phyloP scores from a whole-genome alignment of 2,888 invertebrate species.

The Flexamia atlantica region DNA sequence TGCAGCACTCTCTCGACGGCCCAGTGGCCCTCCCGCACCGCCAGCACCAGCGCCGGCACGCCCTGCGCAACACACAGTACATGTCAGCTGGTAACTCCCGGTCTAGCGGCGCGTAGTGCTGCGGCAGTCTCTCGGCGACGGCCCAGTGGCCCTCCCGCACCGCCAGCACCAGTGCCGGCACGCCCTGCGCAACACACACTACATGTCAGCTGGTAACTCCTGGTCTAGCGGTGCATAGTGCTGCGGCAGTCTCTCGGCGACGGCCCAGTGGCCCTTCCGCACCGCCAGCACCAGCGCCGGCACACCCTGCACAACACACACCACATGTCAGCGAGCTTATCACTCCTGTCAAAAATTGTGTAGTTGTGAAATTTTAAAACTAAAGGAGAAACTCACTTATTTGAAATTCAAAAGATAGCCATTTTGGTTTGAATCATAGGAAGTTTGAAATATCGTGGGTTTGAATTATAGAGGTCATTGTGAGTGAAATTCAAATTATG shows the following conservation, averaged over 20 bases:
- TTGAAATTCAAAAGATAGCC: no score
- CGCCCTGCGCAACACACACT: conserved; percentile 76
- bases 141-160: conserved; percentile 94
- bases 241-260: conserved; percentile 87
- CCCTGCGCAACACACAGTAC: conserved; percentile 74
- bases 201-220: no score
- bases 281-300: conserved; percentile 92
- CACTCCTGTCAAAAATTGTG: no score
- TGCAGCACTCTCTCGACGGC: conserved; percentile 87
- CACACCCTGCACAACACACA: conserved; percentile 76
- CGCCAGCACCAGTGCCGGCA: conserved; percentile 90
- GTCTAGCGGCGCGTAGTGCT: conserved; percentile 77
- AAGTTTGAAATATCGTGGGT: no score
- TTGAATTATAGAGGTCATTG: no score
- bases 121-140: conserved; percentile 86
- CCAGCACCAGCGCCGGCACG: conserved; percentile 89
- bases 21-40: conserved; percentile 93
- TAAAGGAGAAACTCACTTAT: no score
- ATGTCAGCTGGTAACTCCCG: conserved; percentile 76
- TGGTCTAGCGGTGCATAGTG: conserved; percentile 76
- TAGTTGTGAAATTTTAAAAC: no score
- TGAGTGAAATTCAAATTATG: no score
- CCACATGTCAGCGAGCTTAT: conserved; percentile 70
- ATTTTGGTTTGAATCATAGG: no score
- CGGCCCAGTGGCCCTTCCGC: conserved; percentile 92